Conservation (phyloP, 2,888 invertebrate genomes). For the Eupithecia inturbata region DNA sequence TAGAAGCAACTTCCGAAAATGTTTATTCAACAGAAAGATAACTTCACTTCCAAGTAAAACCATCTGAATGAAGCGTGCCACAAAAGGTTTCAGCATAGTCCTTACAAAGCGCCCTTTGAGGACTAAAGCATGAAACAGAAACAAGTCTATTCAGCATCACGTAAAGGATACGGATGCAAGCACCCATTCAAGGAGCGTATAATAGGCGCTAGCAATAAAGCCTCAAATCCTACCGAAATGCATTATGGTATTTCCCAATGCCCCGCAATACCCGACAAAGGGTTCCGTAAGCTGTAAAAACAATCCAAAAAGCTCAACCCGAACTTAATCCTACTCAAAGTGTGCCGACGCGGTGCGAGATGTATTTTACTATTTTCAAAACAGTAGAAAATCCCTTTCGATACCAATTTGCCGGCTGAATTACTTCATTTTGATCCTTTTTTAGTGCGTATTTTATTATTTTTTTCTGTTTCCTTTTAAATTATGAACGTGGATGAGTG, state of each 20-base stretch:
- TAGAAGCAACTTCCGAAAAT: conserved; percentile 14
- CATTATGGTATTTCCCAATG: conserved; percentile 61
- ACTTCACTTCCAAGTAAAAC: conserved; percentile 34
- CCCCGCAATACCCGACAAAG: conserved; percentile 76
- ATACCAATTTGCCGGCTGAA: conserved; percentile 80
- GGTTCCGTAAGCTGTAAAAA: conserved; percentile 54
- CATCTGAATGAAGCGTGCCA: conserved; percentile 39
- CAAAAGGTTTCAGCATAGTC: conserved; percentile 40
- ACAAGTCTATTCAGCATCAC: conserved; percentile 73
- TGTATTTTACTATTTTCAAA: conserved; percentile 79
- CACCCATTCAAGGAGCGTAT: conserved; percentile 70
- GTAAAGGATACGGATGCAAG: conserved; percentile 63
- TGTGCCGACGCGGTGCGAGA: conserved; percentile 61
- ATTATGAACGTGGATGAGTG: conserved; percentile 46
- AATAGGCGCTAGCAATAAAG: conserved; percentile 61
- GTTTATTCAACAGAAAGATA: conserved; percentile 26
- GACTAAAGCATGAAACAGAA: conserved; percentile 74
- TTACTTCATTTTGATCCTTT: conserved; percentile 65
- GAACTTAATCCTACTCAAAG: conserved; percentile 78
- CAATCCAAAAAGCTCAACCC: conserved; percentile 38
- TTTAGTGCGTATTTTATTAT: conserved; percentile 64
- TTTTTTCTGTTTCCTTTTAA: conserved; percentile 57
- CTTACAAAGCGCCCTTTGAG: conserved; percentile 61
- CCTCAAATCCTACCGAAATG: conserved; percentile 49
- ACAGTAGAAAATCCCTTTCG: conserved; percentile 77